These are phyloP conservation scores for Varanus salvator DNA, from an alignment of 2,113 vertebrate species.

Conservation along the genomic window DNA sequence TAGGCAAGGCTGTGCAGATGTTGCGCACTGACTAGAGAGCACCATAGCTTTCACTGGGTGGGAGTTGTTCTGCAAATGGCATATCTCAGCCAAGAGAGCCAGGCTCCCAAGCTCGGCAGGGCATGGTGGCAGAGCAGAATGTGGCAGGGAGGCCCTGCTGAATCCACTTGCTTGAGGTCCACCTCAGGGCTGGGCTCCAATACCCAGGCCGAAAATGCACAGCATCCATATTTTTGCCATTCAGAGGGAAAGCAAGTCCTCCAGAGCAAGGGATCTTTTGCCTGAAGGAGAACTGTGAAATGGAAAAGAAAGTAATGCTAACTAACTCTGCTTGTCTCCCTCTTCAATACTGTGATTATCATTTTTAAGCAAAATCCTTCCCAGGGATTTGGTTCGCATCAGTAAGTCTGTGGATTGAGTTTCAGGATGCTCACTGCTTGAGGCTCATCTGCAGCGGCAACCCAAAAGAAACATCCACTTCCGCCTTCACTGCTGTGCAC, in stretches of 20 bases:
- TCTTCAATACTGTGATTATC: not conserved
- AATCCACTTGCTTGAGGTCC: not conserved
- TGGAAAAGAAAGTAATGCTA: not conserved
- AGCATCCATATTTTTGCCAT: not conserved
- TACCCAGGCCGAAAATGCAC: not conserved
- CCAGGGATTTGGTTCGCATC: not conserved
- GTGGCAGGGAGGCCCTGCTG: not conserved
- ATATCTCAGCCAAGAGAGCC: not conserved
- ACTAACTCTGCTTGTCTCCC: not conserved
- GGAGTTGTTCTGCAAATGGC: not conserved
- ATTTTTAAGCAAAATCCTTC: not conserved
- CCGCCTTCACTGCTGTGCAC: not conserved
- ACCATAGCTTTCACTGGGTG: not conserved
- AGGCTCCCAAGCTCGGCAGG: not conserved
- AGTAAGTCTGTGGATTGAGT: not conserved
- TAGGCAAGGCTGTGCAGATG: not conserved
- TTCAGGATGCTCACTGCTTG: not conserved
- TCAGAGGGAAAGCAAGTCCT: not conserved
- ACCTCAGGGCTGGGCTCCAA: not conserved
- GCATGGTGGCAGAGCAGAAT: not conserved
- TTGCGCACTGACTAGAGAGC: not conserved
- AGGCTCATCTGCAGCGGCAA: not conserved
- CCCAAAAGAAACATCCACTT: not conserved
- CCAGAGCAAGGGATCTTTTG: not conserved
- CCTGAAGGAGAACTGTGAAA: not conserved